Evolutionary conservation across 2,113 vertebrate species (phyloP), one percentile per base, ranked within the genome.

Genomic region (Ailurus styani): DNA sequence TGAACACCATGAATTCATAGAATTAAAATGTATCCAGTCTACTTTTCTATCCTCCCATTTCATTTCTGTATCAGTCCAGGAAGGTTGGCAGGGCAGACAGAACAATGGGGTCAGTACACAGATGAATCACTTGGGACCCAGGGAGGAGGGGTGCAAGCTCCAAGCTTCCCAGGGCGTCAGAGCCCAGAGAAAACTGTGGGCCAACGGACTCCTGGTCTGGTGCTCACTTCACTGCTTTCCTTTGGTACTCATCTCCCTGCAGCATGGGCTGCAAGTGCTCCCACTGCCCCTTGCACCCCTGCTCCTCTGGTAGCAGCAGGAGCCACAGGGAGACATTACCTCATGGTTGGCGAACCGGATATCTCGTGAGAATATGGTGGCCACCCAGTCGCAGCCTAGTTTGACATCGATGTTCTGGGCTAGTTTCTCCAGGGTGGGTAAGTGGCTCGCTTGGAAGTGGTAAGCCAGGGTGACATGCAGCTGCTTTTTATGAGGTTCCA

Each of bases 401-500:
- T 99, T 99, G 91, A 99, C 98, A 0, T 99, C 99, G 1, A 99
- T 99, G 73, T 97, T 98, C 98, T 99, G 99, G 5, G 99, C 99
- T 25, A 99, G 97, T 98, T 99, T 99, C 98, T 99, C 99, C 95
- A 99, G 97, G 1, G 99, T 98, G 68, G 99, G 98, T 85, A 99
- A 98, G 98, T 99, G 99, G 98, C 99, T 99, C 96, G 99, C 96
- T 98, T 99, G 99, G 98, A 99, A 99, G 98, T 99, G 99, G 98
- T 99, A 99, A 2, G 99, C 99, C 98, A 99, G 98, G 0, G 99
- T 99, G 82, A 99, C 99, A 0, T 99, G 99, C 45, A 99, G 99
- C 98, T 99, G 99, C 98, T 99, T 99, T 99, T 99, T 99, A 97
- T 99, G 99, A 29, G 99, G 99, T 93, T 99, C 99, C 88, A 99